phyloP scores from a whole-genome alignment of 2,113 vertebrate species.

The Dicentrarchus labrax region DNA sequence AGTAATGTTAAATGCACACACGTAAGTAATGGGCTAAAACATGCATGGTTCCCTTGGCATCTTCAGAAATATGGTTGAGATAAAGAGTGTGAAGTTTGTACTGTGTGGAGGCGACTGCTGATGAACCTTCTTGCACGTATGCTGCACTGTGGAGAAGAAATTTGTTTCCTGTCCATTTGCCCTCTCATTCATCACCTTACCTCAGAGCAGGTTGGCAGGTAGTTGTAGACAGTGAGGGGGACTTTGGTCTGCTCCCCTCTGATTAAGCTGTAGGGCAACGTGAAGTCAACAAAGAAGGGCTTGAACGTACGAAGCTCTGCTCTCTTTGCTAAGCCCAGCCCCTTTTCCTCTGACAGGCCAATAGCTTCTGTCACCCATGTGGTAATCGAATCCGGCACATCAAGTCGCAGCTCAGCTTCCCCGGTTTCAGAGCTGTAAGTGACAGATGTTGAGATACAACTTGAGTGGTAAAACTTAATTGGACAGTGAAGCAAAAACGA shows the following conservation, averaged over 20 bases:
- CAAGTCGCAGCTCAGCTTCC: slow-evolving; percentile 86
- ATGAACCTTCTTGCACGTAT: not conserved
- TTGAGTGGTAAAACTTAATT: not conserved
- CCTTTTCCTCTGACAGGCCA: slow-evolving; percentile 85
- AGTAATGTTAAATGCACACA: not conserved
- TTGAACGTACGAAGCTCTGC: slow-evolving; percentile 90
- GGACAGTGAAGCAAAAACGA: slow-evolving; percentile 14
- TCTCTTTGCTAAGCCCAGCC: slow-evolving; percentile 87
- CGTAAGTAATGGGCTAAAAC: not conserved
- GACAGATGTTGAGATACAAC: slow-evolving; percentile 28
- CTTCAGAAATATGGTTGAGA: not conserved
- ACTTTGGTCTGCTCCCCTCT: slow-evolving; percentile 94
- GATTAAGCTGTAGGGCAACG: slow-evolving; percentile 88
- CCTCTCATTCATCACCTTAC: slow-evolving; percentile 70
- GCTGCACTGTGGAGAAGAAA: not conserved
- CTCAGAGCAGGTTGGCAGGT: slow-evolving; percentile 88
- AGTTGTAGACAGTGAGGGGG: slow-evolving; percentile 91
- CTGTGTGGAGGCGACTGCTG: not conserved
- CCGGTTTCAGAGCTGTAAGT: slow-evolving; percentile 81
- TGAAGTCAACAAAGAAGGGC: slow-evolving; percentile 93
- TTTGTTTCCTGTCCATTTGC: not conserved
- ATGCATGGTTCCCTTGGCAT: not conserved
- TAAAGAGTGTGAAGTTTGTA: not conserved
- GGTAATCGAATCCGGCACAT: slow-evolving; percentile 94
- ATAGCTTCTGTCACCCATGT: slow-evolving; percentile 92